These are phyloP conservation scores for Periophthalmodon schlosseri DNA, from an alignment of 2,113 vertebrate species.

Conservation along the genomic window DNA sequence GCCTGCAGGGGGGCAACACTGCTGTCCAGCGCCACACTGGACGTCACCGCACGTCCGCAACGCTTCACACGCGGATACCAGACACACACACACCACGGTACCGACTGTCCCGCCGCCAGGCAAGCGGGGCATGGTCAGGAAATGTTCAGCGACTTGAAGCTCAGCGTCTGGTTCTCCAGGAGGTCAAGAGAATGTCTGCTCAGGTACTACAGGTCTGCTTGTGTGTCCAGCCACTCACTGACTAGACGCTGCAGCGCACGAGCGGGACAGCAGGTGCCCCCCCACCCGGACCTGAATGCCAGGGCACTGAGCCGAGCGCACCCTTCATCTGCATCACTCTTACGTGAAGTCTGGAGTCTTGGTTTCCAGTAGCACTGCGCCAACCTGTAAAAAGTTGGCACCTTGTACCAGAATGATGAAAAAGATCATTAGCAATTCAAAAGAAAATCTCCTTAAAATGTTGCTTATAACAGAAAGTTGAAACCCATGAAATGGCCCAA, in stretches of 20 bases:
- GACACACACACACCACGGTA: constrained; percentile 64
- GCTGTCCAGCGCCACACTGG: constrained; percentile 82
- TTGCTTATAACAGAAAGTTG: no score
- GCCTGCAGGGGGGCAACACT: constrained; percentile 79
- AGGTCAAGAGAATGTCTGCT: constrained; percentile 8
- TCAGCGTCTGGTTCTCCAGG: not conserved
- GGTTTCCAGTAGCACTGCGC: not conserved
- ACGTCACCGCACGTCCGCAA: constrained; percentile 80
- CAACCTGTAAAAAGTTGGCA: not conserved
- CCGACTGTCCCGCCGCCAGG: constrained; percentile 56
- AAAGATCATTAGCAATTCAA: no score
- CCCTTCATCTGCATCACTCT: constrained; percentile 55
- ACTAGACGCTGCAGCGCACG: constrained; percentile 37
- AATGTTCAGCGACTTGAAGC: constrained; percentile 20
- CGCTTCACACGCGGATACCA: constrained; percentile 70
- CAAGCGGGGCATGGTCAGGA: constrained; percentile 62
- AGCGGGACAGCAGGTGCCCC: constrained; percentile 61
- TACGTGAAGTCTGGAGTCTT: constrained; percentile 13
- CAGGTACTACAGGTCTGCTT: constrained; percentile 47
- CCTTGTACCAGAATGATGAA: no score
- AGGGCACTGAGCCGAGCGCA: constrained; percentile 35
- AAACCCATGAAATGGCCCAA: no score
- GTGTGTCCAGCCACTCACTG: constrained; percentile 36
- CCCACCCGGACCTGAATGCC: constrained; percentile 47
- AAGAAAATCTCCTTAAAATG: no score